phyloP scores from a whole-genome alignment of 2,113 vertebrate genomes.

The Peromyscus leucopus region DNA sequence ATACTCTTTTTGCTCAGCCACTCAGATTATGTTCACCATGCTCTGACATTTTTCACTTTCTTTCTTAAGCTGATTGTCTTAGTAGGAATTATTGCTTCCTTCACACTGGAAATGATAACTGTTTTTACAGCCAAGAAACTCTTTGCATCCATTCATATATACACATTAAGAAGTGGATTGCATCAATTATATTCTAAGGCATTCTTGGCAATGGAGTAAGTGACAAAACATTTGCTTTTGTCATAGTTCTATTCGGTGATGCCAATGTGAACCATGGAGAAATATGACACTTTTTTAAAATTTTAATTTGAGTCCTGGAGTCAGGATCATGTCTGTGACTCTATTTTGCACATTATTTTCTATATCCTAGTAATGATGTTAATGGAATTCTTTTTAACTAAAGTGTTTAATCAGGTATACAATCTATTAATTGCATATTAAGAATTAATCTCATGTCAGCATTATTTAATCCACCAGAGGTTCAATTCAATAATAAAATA shows the following conservation, averaged over 20 bases:
- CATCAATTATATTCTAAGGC: conserved; percentile 89
- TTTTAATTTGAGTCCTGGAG: conserved; percentile 87
- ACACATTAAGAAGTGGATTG: conserved; percentile 87
- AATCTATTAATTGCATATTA: conserved; percentile 85
- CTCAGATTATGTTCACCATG: conserved; percentile 86
- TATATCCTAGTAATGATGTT: conserved; percentile 83
- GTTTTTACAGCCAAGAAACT: conserved; percentile 83
- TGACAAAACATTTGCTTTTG: conserved; percentile 90
- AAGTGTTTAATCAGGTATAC: conserved; percentile 85
- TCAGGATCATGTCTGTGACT: conserved; percentile 86
- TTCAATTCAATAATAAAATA: conserved; percentile 81
- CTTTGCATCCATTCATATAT: conserved; percentile 82
- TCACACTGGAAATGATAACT: conserved; percentile 81
- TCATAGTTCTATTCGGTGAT: conserved; percentile 88
- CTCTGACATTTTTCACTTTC: conserved; percentile 85
- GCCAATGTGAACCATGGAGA: conserved; percentile 85
- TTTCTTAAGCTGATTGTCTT: conserved; percentile 81
- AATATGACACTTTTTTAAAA: conserved; percentile 85
- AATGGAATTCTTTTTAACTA: conserved; percentile 88
- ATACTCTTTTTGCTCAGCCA: conserved; percentile 80
- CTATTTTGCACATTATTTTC: conserved; percentile 87
- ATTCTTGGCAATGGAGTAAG: conserved; percentile 86
- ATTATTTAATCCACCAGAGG: conserved; percentile 79
- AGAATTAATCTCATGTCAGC: conserved; percentile 83
- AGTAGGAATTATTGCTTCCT: conserved; percentile 80